A percentile compares a stretch with the other conserved stretches of the same genome.
phyloP scores from a whole-genome alignment of 2,113 vertebrate species.

The Orcinus orca region DNA sequence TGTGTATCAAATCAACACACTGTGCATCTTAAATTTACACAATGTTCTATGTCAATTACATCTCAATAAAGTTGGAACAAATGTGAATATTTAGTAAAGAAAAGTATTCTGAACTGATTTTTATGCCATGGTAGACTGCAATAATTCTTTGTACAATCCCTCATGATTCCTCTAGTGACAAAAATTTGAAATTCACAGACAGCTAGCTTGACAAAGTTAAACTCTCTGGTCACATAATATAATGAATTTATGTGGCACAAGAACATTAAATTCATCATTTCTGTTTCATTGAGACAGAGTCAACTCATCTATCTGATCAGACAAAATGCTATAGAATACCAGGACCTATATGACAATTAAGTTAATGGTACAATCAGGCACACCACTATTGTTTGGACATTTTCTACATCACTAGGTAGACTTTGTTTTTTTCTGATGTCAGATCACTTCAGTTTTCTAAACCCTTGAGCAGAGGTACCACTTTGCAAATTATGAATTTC shows the following conservation, averaged over 20 bases:
- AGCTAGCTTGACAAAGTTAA: neutral
- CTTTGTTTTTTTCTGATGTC: neutral
- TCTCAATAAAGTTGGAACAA: neutral
- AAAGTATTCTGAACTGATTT: neutral
- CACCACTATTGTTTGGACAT: neutral
- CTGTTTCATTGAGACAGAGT: neutral
- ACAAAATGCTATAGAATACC: neutral
- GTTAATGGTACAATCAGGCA: neutral
- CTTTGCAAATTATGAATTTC: neutral
- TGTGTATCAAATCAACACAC: no score
- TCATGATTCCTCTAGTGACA: neutral
- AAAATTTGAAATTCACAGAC: neutral
- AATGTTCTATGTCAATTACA: no score
- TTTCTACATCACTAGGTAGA: neutral
- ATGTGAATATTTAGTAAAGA: neutral
- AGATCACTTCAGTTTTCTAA: neutral
- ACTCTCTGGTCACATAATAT: neutral
- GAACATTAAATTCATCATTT: neutral
- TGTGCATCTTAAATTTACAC: no score
- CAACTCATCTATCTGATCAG: neutral
- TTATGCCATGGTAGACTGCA: neutral
- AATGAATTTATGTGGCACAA: neutral
- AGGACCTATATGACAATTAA: neutral
- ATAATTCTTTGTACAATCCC: neutral
- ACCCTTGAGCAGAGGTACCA: neutral